A percentile compares a stretch with the other conserved stretches of the same genome.
phyloP scores from a whole-genome alignment of 1,140 invertebrate genomes.

The Ericerus pela region DNA sequence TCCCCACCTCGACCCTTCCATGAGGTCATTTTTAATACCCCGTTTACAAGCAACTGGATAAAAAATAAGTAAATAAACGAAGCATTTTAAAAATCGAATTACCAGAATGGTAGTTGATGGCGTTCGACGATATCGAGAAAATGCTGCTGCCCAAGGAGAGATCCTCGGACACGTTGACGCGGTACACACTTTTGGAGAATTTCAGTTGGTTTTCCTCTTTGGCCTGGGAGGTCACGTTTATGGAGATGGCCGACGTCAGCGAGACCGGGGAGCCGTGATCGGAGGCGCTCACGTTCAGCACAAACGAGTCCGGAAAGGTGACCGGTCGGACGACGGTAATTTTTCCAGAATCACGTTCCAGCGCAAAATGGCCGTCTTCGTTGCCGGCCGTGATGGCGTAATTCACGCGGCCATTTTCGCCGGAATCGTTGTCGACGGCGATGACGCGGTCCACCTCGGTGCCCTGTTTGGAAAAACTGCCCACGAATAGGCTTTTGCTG shows the following conservation, averaged over 20 bases:
- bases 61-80: no score
- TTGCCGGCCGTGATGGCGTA: slow-evolving; percentile 73
- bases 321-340: slow-evolving; percentile 57
- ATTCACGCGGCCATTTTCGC: slow-evolving; percentile 69
- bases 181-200: slow-evolving; percentile 59
- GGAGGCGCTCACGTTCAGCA: slow-evolving; percentile 60
- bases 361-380: slow-evolving; percentile 57
- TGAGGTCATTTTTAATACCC: no score
- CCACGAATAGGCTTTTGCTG: slow-evolving; percentile 34
- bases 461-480: slow-evolving; percentile 37
- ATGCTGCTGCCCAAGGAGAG: slow-evolving; percentile 58
- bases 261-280: slow-evolving; percentile 61
- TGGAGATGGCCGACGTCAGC: slow-evolving; percentile 42
- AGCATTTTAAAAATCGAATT: no score
- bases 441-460: slow-evolving; percentile 55
- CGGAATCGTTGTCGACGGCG: slow-evolving; percentile 69
- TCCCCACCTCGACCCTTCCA: no score
- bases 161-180: slow-evolving; percentile 64
- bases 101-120: slow-evolving; percentile 25
- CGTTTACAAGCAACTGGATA: no score
- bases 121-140: slow-evolving; percentile 56
- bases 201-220: slow-evolving; percentile 62
- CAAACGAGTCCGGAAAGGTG: slow-evolving; percentile 32
- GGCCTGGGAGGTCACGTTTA: slow-evolving; percentile 51
- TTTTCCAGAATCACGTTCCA: slow-evolving; percentile 60